Conservation (phyloP, 1,140 invertebrate genomes). For the Cepaea nemoralis region DNA sequence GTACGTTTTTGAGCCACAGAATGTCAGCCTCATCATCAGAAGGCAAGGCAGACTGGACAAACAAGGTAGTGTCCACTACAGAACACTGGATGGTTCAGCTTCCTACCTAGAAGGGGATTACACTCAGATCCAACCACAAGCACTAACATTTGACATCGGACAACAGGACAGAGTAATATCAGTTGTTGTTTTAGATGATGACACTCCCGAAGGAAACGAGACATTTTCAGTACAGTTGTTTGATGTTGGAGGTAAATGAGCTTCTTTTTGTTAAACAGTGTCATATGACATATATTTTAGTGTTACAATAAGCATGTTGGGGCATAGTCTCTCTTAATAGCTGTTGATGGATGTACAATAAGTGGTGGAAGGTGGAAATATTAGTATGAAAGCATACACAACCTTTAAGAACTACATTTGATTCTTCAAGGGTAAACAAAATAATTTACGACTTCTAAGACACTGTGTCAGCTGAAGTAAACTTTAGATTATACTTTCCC, state of each 20-base stretch:
- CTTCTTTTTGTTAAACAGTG: no score
- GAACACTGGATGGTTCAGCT: constrained; percentile 61
- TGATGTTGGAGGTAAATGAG: constrained; percentile 61
- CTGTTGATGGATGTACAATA: no score
- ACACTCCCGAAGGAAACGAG: constrained; percentile 61
- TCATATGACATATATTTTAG: no score
- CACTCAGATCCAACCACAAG: constrained; percentile 36
- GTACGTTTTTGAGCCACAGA: constrained; percentile 47
- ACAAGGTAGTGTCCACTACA: constrained; percentile 51
- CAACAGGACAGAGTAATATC: constrained; percentile 50
- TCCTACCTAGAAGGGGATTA: constrained; percentile 52
- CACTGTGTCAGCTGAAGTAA: no score
- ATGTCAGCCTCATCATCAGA: constrained; percentile 47
- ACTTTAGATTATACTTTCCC: no score
- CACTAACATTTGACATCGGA: constrained; percentile 55
- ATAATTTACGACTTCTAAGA: no score
- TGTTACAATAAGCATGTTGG: no score
- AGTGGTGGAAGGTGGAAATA: no score
- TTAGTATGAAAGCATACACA: no score
- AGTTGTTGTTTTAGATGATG: constrained; percentile 57
- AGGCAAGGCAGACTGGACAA: constrained; percentile 49
- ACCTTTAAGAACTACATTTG: no score
- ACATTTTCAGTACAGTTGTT: constrained; percentile 61
- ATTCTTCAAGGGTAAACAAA: no score
- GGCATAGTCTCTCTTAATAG: no score